phyloP scores from a whole-genome alignment of 2,797 vertebrate species.

The Gallinago nigripennis region DNA sequence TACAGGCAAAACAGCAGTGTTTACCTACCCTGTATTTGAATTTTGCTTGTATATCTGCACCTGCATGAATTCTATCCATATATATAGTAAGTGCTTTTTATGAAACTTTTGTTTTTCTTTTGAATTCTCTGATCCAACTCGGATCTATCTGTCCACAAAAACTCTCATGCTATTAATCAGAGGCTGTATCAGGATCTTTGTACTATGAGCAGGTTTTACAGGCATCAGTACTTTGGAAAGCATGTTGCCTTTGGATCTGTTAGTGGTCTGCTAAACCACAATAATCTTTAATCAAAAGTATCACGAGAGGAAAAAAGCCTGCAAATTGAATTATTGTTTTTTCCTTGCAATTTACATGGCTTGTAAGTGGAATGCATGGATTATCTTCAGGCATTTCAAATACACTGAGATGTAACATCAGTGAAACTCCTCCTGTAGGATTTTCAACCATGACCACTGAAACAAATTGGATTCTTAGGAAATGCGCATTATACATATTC shows the following conservation, averaged over 20 bases:
- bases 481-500: neutral
- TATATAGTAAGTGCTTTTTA: neutral
- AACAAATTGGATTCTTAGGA: neutral
- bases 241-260: neutral
- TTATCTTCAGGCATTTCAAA: conserved; percentile 19
- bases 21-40: neutral
- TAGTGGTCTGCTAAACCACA: neutral
- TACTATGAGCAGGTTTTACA: neutral
- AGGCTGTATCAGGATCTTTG: neutral
- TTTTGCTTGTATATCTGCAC: neutral
- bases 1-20: conserved; percentile 7
- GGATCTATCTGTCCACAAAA: neutral
- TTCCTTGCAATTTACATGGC: neutral
- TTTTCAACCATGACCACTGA: neutral
- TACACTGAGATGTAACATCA: neutral
- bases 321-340: neutral
- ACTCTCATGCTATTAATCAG: neutral
- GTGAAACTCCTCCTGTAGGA: neutral
- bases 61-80: neutral
- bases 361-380: neutral
- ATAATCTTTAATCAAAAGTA: neutral
- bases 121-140: neutral
- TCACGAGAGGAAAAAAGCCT: neutral
- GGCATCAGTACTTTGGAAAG: neutral
- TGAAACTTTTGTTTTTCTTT: conserved; percentile 33